These are phyloP conservation scores for Leucoptera coffeella DNA, from an alignment of 2,888 invertebrate species.

Conservation along the genomic window DNA sequence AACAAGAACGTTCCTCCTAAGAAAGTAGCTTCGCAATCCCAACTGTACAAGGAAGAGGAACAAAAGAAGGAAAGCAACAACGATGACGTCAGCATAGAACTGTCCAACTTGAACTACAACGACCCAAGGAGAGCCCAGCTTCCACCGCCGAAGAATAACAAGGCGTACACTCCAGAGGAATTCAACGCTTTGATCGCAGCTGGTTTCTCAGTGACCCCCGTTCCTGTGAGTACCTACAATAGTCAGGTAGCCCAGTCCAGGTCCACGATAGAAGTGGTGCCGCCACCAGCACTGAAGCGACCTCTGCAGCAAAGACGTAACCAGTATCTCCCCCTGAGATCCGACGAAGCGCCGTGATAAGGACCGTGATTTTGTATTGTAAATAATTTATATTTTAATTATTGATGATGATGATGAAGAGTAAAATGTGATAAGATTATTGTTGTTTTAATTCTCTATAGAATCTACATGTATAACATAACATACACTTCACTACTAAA, in stretches of 20 bases:
- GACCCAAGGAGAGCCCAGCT: slow-evolving; percentile 33
- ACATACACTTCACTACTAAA: too few relatives aligned
- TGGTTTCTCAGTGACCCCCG: slow-evolving; percentile 43
- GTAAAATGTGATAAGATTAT: slow-evolving; percentile 17
- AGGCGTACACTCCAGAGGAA: slow-evolving; percentile 45
- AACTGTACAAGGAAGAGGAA: background rate
- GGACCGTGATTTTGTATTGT: too few relatives aligned
- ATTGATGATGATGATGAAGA: slow-evolving; percentile 24
- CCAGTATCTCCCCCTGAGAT: slow-evolving; percentile 36
- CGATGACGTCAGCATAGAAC: slow-evolving; percentile 9
- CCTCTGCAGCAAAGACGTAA: slow-evolving; percentile 22
- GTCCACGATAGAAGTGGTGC: slow-evolving; percentile 17
- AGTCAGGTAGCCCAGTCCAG: slow-evolving; percentile 29
- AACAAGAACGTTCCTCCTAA: slow-evolving; percentile 31
- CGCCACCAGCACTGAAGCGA: slow-evolving; percentile 15
- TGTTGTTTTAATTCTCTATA: too few relatives aligned
- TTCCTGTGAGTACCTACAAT: slow-evolving; percentile 27
- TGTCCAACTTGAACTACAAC: slow-evolving; percentile 13
- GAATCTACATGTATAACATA: too few relatives aligned
- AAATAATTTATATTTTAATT: slow-evolving; percentile 22
- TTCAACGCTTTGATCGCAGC: slow-evolving; percentile 42
- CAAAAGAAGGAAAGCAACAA: slow-evolving; percentile 15
- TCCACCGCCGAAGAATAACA: slow-evolving; percentile 44
- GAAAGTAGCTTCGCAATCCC: slow-evolving; percentile 11
- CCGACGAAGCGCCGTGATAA: slow-evolving; percentile 42